phyloP scores from a whole-genome alignment of 2,797 vertebrate species.

The Clamator glandarius region DNA sequence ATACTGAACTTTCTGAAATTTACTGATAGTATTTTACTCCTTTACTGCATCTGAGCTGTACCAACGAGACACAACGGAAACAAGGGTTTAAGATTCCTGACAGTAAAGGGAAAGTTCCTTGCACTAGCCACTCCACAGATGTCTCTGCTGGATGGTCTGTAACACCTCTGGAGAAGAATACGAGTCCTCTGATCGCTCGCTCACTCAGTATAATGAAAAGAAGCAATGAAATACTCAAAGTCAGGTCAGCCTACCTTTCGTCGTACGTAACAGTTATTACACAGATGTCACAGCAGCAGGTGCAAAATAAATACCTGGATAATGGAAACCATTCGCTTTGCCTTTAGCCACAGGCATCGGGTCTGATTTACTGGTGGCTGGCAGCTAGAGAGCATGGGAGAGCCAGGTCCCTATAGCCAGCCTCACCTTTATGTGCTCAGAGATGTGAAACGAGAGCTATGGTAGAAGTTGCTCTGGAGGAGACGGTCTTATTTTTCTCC shows the following conservation, averaged over 20 bases:
- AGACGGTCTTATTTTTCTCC: not conserved
- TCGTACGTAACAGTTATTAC: constrained; percentile 13
- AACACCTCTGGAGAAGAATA: not conserved
- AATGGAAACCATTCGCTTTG: constrained; percentile 50
- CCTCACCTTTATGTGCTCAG: not conserved
- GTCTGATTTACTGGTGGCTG: constrained; percentile 45
- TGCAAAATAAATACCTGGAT: constrained; percentile 51
- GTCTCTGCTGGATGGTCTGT: not conserved
- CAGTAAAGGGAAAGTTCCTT: constrained; percentile 6
- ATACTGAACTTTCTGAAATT: constrained; percentile 71
- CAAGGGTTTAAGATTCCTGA: constrained; percentile 38
- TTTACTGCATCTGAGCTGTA: constrained; percentile 30
- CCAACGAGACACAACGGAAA: not conserved
- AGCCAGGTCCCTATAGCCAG: not conserved
- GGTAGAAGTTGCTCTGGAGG: not conserved
- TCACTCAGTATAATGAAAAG: not conserved
- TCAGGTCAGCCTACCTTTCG: constrained; percentile 43
- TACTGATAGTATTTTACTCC: constrained; percentile 52
- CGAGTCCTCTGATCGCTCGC: not conserved
- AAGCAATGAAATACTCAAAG: not conserved
- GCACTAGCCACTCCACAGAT: constrained; percentile 3
- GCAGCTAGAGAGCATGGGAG: constrained; percentile 18
- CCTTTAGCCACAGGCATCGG: constrained; percentile 5
- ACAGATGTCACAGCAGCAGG: constrained; percentile 36
- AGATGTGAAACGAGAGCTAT: not conserved